phyloP scores from a whole-genome alignment of 2,113 vertebrate species.

The Uropsilus gracilis region DNA sequence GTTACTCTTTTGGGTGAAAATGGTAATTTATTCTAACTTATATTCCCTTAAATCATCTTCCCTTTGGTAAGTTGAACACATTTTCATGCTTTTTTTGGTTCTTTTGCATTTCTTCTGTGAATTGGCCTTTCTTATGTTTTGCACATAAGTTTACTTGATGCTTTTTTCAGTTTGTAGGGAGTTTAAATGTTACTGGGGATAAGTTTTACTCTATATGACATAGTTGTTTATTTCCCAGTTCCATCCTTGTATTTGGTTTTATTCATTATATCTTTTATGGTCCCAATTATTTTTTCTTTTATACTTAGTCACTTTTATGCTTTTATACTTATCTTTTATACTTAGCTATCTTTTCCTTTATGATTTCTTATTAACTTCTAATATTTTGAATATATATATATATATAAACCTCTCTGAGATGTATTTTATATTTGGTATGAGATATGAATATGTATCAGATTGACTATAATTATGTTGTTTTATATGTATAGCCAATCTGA shows the following conservation, averaged over 20 bases:
- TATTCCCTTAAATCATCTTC: not conserved
- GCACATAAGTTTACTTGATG: not conserved
- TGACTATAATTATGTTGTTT: not conserved
- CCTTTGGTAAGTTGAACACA: not conserved
- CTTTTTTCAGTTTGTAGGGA: constrained; percentile 23
- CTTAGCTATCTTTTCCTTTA: not conserved
- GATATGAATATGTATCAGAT: not conserved
- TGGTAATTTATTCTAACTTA: not conserved
- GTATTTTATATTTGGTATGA: not conserved
- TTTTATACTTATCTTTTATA: not conserved
- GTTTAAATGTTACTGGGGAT: not conserved
- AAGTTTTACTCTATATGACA: not conserved
- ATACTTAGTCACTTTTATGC: not conserved
- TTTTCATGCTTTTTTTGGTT: constrained; percentile 19
- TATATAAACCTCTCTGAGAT: not conserved
- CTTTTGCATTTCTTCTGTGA: constrained; percentile 44
- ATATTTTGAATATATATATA: not conserved
- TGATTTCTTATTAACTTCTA: constrained; percentile 16
- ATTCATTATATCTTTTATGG: not conserved
- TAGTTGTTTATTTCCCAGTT: not conserved
- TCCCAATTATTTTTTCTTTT: not conserved
- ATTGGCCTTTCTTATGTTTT: constrained; percentile 28
- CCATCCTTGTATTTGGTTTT: not conserved
- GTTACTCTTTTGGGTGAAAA: not conserved
- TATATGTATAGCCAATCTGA: not conserved